Evolutionary conservation across 2,888 invertebrate species (phyloP), one percentile per base, ranked within the genome.

Genomic region (Baronia brevicornis): DNA sequence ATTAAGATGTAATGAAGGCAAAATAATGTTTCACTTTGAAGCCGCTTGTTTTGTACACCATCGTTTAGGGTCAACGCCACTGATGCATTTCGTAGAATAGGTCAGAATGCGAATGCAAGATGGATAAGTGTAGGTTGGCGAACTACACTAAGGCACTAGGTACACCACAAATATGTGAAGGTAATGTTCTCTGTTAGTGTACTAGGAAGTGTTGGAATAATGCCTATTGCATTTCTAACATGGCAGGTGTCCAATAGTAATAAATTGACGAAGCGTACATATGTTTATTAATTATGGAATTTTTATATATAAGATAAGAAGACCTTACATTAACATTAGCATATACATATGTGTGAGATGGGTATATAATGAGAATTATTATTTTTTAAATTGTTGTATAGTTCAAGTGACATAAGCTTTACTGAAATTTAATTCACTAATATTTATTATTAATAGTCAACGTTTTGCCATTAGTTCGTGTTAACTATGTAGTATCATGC

Each of bases 131-230:
- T 39, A 39, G 37, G 41, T 41, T 48, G 49, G 41, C 39, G 47
- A 49, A 47, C 52, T 43, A 55, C 56, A 60, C 48, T 55, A 49
- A 60, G 54, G 51, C 52, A 63, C 52, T 63, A 60, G 55, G 51
- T 58, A 66, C 60, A 59, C 48, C 41, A 52, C 48, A 52, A 53
- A 51, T 47, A 61, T 46, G 46, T 55, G 59, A 59, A 68, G 63
- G 58, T 66, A 60, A 68, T 61, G n/a, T n/a, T n/a, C n/a, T 51
- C 55, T 57, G 58, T 56, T 56, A 59, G 51, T 69, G 52, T 68
- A 73, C 72, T 50, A 77, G 79, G 79, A 79, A 79, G 62, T 58
- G 64, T 53, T 78, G 78, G 78, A 68, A 41, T 34, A 39, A 38
- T 74, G 78, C 74, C 74, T 70, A 71, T 56, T 54, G 43, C 41